phyloP scores from a whole-genome alignment of 2,888 invertebrate genomes.

The Minunthozetes semirufus region DNA sequence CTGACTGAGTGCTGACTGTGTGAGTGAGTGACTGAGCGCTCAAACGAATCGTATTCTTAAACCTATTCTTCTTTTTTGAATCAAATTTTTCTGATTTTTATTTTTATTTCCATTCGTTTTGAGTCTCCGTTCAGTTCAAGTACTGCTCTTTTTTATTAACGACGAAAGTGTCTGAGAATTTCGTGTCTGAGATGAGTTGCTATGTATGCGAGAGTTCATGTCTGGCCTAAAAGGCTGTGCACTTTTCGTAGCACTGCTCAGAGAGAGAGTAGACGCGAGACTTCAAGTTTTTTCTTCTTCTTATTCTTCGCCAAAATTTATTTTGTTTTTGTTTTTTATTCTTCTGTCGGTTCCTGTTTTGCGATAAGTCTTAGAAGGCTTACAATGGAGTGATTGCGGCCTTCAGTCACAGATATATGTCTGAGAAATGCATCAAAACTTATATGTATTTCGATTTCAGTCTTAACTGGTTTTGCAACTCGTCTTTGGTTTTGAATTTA shows the following conservation, averaged over 20 bases:
- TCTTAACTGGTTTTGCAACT: slow-evolving; percentile 23
- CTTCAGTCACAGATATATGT: background rate
- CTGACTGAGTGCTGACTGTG: background rate
- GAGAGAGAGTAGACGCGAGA: background rate
- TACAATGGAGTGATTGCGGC: background rate
- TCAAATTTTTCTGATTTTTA: background rate
- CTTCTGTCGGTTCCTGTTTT: slow-evolving; percentile 29
- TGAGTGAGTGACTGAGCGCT: background rate
- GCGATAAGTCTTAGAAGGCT: background rate
- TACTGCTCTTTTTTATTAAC: background rate
- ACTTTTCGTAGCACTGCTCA: too few relatives aligned
- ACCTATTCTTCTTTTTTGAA: background rate
- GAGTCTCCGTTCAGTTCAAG: background rate
- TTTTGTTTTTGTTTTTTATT: slow-evolving; percentile 9
- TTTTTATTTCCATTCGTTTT: background rate
- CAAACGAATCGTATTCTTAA: background rate
- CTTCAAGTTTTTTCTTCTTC: background rate
- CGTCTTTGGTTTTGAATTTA: background rate
- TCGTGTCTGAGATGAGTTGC: background rate
- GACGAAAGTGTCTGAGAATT: slow-evolving; percentile 12
- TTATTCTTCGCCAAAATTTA: background rate
- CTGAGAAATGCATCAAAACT: too few relatives aligned
- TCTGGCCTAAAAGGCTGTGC: background rate
- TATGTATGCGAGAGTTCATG: background rate
- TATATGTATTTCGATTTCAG: too few relatives aligned